phyloP scores from a whole-genome alignment of 2,797 vertebrate species.

The Leucoraja ocellata region DNA sequence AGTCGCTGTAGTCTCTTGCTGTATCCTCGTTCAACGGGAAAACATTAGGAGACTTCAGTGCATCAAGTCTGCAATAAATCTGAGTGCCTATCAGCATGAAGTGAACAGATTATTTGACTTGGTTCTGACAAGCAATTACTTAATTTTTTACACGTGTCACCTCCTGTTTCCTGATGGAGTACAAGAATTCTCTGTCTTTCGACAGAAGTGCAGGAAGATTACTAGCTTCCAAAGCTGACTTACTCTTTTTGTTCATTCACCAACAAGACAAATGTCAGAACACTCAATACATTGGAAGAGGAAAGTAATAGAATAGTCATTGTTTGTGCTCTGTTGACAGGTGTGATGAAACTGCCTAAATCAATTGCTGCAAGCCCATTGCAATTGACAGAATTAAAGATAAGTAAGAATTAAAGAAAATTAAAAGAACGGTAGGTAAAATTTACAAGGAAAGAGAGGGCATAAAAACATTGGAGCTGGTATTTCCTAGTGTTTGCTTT shows the following conservation, averaged over 20 bases:
- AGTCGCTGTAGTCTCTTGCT: neutral
- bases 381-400: neutral
- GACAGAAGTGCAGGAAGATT: constrained; percentile 25
- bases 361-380: constrained; percentile 4
- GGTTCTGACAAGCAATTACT: constrained; percentile 38
- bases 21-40: neutral
- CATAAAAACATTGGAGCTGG: neutral
- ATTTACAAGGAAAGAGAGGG: neutral
- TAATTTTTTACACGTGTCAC: constrained; percentile 38
- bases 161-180: constrained; percentile 31
- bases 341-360: constrained; percentile 3
- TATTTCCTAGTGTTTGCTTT: neutral
- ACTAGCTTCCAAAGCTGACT: constrained; percentile 34
- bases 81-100: constrained; percentile 37
- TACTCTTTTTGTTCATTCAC: neutral
- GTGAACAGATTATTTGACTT: constrained; percentile 38
- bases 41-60: constrained; percentile 2
- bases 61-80: constrained; percentile 32
- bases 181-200: neutral
- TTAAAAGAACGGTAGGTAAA: neutral
- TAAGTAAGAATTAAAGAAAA: neutral
- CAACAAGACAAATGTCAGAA: constrained; percentile 29
- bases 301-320: constrained; percentile 1
- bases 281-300: neutral
- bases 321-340: constrained; percentile 18